Base-by-base conservation (phyloP, 2,888 invertebrate genomes). In the Polydesmus complanatus region DNA sequence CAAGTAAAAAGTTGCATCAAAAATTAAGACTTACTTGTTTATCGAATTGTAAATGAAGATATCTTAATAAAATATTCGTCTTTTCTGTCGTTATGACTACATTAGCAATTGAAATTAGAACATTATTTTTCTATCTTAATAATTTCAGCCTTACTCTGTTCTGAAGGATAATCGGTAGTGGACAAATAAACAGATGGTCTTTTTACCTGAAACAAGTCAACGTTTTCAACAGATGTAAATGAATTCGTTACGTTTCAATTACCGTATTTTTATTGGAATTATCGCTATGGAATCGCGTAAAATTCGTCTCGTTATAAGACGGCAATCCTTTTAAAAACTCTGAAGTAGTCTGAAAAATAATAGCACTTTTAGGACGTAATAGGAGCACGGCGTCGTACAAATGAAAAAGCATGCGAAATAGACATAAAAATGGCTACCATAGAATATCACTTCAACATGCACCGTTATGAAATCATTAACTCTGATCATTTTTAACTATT, bases 31-130 rank as follows among this genome's bases (percentile, higher is more conserved):
- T 65, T 75, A 85, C 83, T 81, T 90, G 90, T 78, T 91, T 93
- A 72, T 94, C 93, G 90, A 92, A 94, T 75, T 92, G 91, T 70
- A 93, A 91, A 69, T 94, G 93, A 65, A 95, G 80, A 75, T 92
- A 95, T 77, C 94, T 83, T 70, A 95, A 76, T 62, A 95, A 79
- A 70, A 95, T 93, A 72, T 92, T 93, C 55, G 92, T 89, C 77
- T 92, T 94, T 76, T 95, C 95, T 71, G 93, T 91, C 52, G 93
- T 93, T 72, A 95, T 95, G 68, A 93, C 90, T 87, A 79, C 65
- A 21, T 5, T 49, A 11, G 3, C 2, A 48, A 53, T 8, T n/a
- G n/a, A n/a, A n/a, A n/a, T 54, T 26, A 54, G 8, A 25, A 25
- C 3, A 11, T 58, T 54, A 58, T 2, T 54, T 23, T 59, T 19